A percentile compares a stretch with the other conserved stretches of the same genome.
These are phyloP conservation scores for Pseudorhiza aurosa DNA, from an alignment of 30 jellyfish, hydroid and myxozoan genomes.

Conservation along the genomic window DNA sequence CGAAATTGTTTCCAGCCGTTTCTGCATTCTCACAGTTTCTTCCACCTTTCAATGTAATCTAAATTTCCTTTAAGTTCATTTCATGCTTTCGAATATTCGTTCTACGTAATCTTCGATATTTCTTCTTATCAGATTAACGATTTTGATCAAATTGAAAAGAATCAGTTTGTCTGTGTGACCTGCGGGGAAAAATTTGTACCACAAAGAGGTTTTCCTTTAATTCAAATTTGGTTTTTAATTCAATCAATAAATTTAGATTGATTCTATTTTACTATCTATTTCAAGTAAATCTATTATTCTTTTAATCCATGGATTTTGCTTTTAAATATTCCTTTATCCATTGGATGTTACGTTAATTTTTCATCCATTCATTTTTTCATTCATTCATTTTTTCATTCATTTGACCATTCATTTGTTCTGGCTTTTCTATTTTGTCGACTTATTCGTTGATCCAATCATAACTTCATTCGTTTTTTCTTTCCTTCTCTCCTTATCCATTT, in stretches of 20 bases:
- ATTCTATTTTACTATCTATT: neutral
- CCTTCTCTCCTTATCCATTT: neutral
- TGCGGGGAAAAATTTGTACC: constrained; percentile 88
- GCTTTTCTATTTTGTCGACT: neutral
- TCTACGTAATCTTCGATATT: neutral
- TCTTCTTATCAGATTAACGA: constrained; percentile 32
- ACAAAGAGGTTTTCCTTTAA: constrained; percentile 39
- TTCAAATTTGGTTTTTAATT: neutral
- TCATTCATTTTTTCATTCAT: no score
- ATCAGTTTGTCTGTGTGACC: constrained; percentile 60
- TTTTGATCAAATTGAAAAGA: constrained; percentile 31
- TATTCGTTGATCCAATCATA: no score
- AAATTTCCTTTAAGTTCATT: no score
- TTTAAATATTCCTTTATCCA: neutral
- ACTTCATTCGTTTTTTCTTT: neutral
- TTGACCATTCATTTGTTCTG: neutral
- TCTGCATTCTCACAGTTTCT: no score
- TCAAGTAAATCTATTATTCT: neutral
- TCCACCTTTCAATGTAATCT: no score
- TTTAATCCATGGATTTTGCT: no score
- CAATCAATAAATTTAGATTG: no score
- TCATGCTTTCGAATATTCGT: no score
- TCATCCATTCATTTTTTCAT: neutral
- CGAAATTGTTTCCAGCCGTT: no score
- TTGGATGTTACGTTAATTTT: no score